Evolutionary conservation across 2,113 vertebrate species (phyloP).

Genomic region (Dendrocopos noguchii): DNA sequence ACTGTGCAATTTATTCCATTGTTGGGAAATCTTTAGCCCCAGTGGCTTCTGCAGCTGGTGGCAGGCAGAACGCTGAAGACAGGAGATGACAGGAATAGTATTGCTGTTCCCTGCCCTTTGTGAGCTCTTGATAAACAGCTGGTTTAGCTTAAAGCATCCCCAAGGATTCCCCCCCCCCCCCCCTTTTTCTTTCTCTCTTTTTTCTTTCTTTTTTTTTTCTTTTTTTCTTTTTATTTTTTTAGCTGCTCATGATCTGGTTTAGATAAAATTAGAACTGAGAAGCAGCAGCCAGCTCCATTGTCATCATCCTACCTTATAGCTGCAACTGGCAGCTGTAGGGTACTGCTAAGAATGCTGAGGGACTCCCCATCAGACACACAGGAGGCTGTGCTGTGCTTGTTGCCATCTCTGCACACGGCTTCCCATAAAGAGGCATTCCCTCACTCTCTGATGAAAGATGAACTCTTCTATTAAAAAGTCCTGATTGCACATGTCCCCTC

Average conservation of each 20-base stretch:
- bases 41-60: conserved; percentile 49
- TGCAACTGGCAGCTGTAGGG: background rate
- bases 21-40: conserved; percentile 39
- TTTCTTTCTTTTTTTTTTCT: no score
- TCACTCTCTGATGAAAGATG: background rate
- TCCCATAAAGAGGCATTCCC: background rate
- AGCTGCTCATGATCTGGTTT: background rate
- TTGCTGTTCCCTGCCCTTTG: background rate
- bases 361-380: background rate
- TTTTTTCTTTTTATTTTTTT: background rate
- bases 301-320: background rate
- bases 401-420: background rate
- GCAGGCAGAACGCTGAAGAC: background rate
- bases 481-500: background rate
- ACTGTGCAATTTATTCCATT: background rate
- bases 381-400: background rate
- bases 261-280: background rate
- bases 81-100: conserved; percentile 28
- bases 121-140: conserved; percentile 38
- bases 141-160: conserved; percentile 24
- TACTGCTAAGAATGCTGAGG: background rate
- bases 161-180: background rate
- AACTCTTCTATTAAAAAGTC: background rate
- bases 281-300: background rate
- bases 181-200: no score